These are phyloP conservation scores for Puffinus mauretanicus DNA, from an alignment of 2,113 vertebrate genomes.

Conservation along the genomic window DNA sequence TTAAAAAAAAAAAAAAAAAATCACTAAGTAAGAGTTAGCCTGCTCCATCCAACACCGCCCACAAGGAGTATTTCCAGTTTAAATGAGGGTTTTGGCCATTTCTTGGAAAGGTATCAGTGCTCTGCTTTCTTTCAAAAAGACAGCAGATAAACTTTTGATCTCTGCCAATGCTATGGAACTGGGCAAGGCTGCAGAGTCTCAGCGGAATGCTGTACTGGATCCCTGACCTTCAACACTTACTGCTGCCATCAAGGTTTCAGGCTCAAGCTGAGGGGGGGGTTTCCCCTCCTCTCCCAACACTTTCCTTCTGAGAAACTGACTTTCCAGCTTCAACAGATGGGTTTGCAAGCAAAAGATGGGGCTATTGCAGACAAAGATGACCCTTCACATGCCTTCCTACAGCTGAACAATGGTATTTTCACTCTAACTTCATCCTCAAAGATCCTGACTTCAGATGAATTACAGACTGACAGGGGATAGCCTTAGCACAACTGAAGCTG, in stretches of 20 bases:
- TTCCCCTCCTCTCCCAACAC: neutral
- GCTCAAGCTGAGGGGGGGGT: neutral
- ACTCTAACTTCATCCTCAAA: neutral
- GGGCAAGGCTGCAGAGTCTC: neutral
- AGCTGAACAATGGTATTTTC: neutral
- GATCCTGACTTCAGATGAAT: neutral
- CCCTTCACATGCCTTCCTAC: neutral
- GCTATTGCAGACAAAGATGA: neutral
- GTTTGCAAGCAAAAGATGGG: neutral
- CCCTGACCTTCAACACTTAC: neutral
- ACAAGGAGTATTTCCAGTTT: neutral
- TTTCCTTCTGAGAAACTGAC: neutral
- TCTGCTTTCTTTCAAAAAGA: slow-evolving; percentile 42
- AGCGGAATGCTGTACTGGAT: neutral
- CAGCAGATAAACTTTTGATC: slow-evolving; percentile 21
- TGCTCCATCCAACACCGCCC: neutral
- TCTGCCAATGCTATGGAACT: neutral
- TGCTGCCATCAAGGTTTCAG: neutral
- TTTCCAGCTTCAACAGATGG: neutral
- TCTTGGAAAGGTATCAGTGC: neutral
- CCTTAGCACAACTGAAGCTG: neutral
- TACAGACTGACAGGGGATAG: neutral
- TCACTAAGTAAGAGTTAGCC: neutral
- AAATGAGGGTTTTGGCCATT: neutral
- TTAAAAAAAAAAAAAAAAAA: neutral